Conservation (phyloP, 1,140 invertebrate genomes). For the Drosophila mauritiana region DNA sequence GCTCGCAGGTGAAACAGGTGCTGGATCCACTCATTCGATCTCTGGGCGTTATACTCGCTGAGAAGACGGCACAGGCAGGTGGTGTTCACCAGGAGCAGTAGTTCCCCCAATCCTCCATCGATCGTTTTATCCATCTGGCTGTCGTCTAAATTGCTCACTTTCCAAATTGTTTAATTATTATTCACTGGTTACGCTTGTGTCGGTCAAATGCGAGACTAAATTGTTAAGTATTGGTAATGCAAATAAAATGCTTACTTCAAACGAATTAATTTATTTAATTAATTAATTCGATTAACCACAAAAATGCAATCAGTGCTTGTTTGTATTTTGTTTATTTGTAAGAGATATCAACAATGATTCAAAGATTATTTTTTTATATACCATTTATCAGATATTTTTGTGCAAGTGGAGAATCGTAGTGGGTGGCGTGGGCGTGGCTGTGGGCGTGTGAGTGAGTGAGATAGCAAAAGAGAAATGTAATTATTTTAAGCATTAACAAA, state of each 20-base stretch:
- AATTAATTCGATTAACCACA: background rate
- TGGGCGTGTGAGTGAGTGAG: background rate
- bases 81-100: background rate
- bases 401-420: slow-evolving; percentile 2
- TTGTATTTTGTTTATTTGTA: slow-evolving; percentile 31
- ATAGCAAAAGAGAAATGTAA: slow-evolving; percentile 20
- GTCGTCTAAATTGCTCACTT: background rate
- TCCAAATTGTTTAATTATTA: background rate
- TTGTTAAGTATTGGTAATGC: slow-evolving; percentile 7
- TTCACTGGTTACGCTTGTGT: no score
- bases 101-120: no score
- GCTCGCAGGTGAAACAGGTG: slow-evolving; percentile 65
- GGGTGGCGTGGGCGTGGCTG: background rate
- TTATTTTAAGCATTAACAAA: slow-evolving; percentile 46
- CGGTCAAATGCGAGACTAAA: slow-evolving; percentile 2
- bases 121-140: no score
- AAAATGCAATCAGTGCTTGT: background rate
- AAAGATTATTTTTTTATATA: slow-evolving; percentile 39
- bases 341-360: slow-evolving; percentile 42
- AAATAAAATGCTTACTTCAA: slow-evolving; percentile 4
- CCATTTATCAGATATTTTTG: slow-evolving; percentile 43
- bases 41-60: slow-evolving; percentile 44
- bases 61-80: slow-evolving; percentile 6
- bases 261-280: background rate
- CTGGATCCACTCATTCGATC: slow-evolving; percentile 69